Percentiles rank a stretch among this genome's conserved stretches.
phyloP scores from a whole-genome alignment of 64 coral and sea anemone species.

The Catalaphyllia jardinei region DNA sequence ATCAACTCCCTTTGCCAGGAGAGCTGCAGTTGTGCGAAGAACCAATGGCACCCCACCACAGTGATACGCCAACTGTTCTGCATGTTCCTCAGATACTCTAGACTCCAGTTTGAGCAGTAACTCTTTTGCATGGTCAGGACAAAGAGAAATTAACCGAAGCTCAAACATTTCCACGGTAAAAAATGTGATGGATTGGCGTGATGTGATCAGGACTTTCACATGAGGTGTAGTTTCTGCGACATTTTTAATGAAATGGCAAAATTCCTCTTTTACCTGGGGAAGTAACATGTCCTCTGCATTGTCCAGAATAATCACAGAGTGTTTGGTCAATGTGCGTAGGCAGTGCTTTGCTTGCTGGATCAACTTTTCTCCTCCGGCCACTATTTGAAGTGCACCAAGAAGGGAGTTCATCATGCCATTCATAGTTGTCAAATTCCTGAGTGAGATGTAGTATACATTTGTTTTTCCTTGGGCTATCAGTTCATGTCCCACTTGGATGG shows the following conservation, averaged over 20 bases:
- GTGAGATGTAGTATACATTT: conserved; percentile 80
- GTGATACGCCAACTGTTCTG: conserved; percentile 60
- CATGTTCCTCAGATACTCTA: conserved; percentile 66
- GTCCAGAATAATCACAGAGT: conserved; percentile 89
- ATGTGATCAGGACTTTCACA: conserved; percentile 82
- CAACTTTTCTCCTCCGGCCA: conserved; percentile 59
- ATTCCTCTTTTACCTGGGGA: conserved; percentile 52
- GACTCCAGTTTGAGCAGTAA: conserved; percentile 56
- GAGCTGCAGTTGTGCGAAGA: conserved; percentile 78
- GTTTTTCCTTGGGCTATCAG: conserved; percentile 49
- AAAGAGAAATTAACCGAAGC: conserved; percentile 49
- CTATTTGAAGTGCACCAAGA: conserved; percentile 76
- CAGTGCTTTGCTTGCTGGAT: conserved; percentile 73
- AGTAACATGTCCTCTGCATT: conserved; percentile 95
- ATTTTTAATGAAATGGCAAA: conserved; percentile 76
- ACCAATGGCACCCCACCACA: conserved; percentile 92
- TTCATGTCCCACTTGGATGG: conserved; percentile 92
- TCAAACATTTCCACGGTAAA: conserved; percentile 63
- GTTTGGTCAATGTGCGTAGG: conserved; percentile 45
- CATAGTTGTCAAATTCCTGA: conserved; percentile 73
- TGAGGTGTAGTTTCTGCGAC: conserved; percentile 76
- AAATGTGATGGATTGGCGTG: conserved; percentile 61
- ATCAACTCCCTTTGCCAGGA: conserved; percentile 72
- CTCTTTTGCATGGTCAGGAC: conserved; percentile 60
- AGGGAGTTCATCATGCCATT: conserved; percentile 80